Base-by-base conservation (phyloP, 2,113 vertebrate species). In the Orientallactaga bullata region DNA sequence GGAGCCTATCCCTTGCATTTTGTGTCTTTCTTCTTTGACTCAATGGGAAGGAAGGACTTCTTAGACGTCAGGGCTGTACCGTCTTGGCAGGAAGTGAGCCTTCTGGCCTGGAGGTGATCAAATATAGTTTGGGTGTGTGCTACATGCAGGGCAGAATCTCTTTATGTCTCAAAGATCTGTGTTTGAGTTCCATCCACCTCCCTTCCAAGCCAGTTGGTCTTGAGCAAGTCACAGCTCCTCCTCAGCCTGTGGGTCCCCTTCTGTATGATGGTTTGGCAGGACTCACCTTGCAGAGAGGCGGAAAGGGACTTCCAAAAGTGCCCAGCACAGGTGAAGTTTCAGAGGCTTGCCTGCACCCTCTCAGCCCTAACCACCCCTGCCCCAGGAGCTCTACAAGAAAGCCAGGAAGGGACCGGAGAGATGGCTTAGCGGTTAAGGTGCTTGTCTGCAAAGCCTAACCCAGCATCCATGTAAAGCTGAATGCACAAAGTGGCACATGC, bases 11-110 rank as follows among this genome's bases (percentile, higher is more conserved):
- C 9, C 10, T 1, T 9, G 7, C 17, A 28, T 60, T 20, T 8
- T 12, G 61, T 17, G 16, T 12, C 65, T 85, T 32, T 91, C 60
- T 76, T 28, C 58, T 91, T 76, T 81, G 90, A 89, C 58, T 91
- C 63, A 74, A 1, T 65, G 65, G 39, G n/a, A 66, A 3, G 0
- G 20, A 68, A 35, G 47, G 77, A 18, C 68, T 72, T 89, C 80
- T 23, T n/a, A 26, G 65, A 85, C 71, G 66, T 79, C n/a, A 86
- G 47, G 30, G 39, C 21, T 47, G 39, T 37, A 51, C 10, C 5
- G 18, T 74, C n/a, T 85, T 65, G 28, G 37, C 26, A 82, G 42
- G 72, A 80, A 65, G 85, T 68, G 72, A 94, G 42, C 28, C 18
- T 39, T 32, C 24, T 73, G 10, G 72, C 37, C 68, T 79, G 74